Evolutionary conservation across 2,113 vertebrate genomes (phyloP).

Genomic region (Ibidorhyncha struthersii): DNA sequence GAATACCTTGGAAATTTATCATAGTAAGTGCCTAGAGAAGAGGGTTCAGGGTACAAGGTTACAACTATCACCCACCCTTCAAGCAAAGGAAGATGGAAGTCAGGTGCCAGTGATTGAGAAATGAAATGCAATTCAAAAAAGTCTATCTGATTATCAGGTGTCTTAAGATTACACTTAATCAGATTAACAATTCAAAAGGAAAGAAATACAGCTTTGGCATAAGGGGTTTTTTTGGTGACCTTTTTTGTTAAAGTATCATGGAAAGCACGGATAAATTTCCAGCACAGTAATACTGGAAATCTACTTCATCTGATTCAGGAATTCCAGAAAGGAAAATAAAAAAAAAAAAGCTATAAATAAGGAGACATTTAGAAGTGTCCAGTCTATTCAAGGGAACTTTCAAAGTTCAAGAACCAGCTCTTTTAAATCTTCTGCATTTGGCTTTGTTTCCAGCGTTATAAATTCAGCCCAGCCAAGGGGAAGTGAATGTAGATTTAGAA

Average conservation of each 20-base stretch:
- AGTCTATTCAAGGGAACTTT: not conserved
- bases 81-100: not conserved
- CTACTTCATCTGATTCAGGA: not conserved
- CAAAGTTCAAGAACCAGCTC: not conserved
- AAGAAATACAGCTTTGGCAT: not conserved
- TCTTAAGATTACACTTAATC: not conserved
- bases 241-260: not conserved
- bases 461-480: not conserved
- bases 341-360: not conserved
- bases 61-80: not conserved
- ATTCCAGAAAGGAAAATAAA: not conserved
- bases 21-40: not conserved
- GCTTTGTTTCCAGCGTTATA: not conserved
- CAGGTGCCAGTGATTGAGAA: not conserved
- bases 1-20: not conserved
- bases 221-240: fast-evolving
- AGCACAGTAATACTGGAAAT: not conserved
- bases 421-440: conserved; percentile 16
- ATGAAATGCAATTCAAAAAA: not conserved
- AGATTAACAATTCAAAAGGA: not conserved
- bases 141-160: not conserved
- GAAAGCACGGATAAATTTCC: not conserved
- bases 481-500: conserved; percentile 21
- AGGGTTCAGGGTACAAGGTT: not conserved
- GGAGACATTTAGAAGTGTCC: not conserved